phyloP scores from a whole-genome alignment of 2,113 vertebrate species.

The Uropsilus gracilis region DNA sequence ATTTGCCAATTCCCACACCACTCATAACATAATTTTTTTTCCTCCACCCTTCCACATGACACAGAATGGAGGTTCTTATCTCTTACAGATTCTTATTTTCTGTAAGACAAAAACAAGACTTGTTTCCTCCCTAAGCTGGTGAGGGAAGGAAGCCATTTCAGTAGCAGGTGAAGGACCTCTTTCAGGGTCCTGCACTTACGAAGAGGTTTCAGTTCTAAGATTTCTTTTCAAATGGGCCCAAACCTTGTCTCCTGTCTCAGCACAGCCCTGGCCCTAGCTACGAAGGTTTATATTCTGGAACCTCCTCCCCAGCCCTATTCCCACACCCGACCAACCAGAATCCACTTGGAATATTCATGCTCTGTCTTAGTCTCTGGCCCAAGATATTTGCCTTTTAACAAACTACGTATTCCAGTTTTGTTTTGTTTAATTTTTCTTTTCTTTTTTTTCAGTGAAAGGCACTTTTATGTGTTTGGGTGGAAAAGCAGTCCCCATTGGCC shows the following conservation, averaged over 20 bases:
- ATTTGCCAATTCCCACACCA: background rate
- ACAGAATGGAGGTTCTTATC: background rate
- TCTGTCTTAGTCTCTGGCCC: background rate
- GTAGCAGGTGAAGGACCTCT: background rate
- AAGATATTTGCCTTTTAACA: background rate
- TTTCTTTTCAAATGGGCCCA: background rate
- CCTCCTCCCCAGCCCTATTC: background rate
- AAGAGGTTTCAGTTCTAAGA: background rate
- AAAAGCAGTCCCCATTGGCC: background rate
- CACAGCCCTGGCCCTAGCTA: background rate
- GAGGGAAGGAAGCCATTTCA: background rate
- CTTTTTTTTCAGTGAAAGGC: background rate
- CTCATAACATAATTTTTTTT: background rate
- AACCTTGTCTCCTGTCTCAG: background rate
- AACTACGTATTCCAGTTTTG: constrained; percentile 5
- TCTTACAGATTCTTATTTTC: background rate
- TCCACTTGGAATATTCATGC: background rate
- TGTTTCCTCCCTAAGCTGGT: background rate
- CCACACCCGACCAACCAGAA: background rate
- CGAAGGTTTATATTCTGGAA: background rate
- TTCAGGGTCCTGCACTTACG: background rate
- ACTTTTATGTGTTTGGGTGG: background rate
- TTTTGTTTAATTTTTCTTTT: background rate
- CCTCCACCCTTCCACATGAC: background rate
- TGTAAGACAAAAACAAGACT: background rate